Percentiles rank a stretch among this genome's conserved stretches.
phyloP scores from a whole-genome alignment of 2,113 vertebrate genomes.

The Canis aureus region DNA sequence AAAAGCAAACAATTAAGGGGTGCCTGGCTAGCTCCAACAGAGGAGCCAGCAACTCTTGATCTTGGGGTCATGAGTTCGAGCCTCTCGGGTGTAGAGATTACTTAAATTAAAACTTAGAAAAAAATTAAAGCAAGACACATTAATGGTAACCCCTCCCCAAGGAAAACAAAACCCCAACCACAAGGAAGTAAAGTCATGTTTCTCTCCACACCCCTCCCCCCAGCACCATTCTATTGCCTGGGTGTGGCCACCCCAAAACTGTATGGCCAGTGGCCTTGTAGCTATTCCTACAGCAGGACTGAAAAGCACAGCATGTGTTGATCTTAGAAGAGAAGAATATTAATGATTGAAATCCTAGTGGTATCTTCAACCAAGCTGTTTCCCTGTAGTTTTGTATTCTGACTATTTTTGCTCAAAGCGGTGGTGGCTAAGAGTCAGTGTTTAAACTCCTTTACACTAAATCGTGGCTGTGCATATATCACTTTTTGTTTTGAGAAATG shows the following conservation, averaged over 20 bases:
- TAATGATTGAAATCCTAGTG: background rate
- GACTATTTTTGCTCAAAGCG: background rate
- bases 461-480: background rate
- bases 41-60: background rate
- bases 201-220: background rate
- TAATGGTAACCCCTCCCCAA: background rate
- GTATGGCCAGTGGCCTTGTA: background rate
- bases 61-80: background rate
- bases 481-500: background rate
- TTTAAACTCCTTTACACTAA: background rate
- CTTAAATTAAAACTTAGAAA: background rate
- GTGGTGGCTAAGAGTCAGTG: background rate
- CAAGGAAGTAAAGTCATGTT: slow-evolving; percentile 25
- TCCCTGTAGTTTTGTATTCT: background rate
- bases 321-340: background rate
- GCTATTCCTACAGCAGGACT: background rate
- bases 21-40: background rate
- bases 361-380: background rate
- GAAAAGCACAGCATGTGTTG: background rate
- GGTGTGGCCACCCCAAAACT: background rate
- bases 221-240: background rate
- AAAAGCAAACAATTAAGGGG: background rate
- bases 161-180: background rate
- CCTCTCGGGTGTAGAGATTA: background rate
- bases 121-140: background rate